Evolutionary conservation across 2,888 invertebrate genomes (phyloP).

Genomic region (Drosophila affinis): DNA sequence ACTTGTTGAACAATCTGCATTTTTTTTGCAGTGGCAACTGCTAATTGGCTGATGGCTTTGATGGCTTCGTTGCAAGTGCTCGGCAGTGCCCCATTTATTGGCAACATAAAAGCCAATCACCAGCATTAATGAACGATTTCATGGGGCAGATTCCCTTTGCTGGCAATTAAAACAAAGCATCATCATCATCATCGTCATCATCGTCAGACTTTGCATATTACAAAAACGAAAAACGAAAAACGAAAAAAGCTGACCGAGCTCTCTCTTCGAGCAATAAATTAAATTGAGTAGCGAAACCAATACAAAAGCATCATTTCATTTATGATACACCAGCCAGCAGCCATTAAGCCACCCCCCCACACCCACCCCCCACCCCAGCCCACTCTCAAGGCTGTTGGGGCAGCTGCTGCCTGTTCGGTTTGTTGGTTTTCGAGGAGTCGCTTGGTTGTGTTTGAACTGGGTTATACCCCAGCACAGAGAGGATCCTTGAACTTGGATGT

Average conservation of each 20-base stretch:
- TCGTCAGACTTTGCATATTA: conserved; percentile 41
- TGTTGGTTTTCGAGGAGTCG: conserved; percentile 41
- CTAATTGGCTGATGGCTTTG: conserved; percentile 42
- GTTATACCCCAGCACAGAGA: neutral
- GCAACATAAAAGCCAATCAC: conserved; percentile 43
- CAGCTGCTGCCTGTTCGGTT: conserved; percentile 33
- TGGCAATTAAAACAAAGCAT: conserved; percentile 40
- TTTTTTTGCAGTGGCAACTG: neutral
- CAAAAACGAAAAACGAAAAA: neutral
- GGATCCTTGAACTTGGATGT: neutral
- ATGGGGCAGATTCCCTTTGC: conserved; percentile 33
- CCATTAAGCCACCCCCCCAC: neutral
- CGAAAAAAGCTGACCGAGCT: conserved; percentile 36
- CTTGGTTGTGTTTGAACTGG: conserved; percentile 28
- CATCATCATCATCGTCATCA: neutral
- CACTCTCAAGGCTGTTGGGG: conserved; percentile 24
- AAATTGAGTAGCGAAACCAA: conserved; percentile 66
- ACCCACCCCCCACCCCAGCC: too few relatives aligned
- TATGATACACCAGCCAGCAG: conserved; percentile 39
- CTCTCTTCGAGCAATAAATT: conserved; percentile 52
- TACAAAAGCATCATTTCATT: conserved; percentile 56
- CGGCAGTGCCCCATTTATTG: neutral
- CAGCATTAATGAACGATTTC: conserved; percentile 40
- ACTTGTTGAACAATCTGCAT: neutral
- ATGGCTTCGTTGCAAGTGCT: conserved; percentile 19